These are phyloP conservation scores for Nothura maculosa DNA, from an alignment of 2,797 vertebrate genomes.

Conservation along the genomic window DNA sequence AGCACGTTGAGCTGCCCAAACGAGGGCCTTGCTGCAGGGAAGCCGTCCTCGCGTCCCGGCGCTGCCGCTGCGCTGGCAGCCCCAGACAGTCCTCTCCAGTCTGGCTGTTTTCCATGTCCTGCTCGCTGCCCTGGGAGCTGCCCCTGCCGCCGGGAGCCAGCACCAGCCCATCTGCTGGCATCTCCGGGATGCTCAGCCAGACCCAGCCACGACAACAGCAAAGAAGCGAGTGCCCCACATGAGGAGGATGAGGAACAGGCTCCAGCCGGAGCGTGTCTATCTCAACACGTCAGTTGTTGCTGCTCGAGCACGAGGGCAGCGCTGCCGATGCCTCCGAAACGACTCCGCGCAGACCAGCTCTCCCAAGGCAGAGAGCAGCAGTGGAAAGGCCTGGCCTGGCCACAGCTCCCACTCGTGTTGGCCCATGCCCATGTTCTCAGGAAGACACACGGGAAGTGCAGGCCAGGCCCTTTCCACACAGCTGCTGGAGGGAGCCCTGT, in stretches of 20 bases:
- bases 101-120: not conserved
- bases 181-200: not conserved
- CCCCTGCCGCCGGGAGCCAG: not conserved
- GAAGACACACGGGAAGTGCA: not conserved
- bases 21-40: not conserved
- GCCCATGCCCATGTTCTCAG: not conserved
- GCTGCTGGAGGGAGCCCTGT: not conserved
- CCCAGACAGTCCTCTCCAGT: not conserved
- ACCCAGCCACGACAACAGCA: slow-evolving; percentile 12
- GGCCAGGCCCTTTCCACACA: not conserved
- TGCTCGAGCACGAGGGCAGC: not conserved
- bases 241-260: not conserved
- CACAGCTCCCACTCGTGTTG: not conserved
- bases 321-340: not conserved
- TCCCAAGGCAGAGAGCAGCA: not conserved
- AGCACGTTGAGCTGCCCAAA: not conserved
- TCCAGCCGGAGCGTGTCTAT: not conserved
- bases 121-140: not conserved
- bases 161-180: slow-evolving; percentile 38
- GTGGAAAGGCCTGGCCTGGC: not conserved
- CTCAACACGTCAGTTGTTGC: not conserved
- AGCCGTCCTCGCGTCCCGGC: not conserved
- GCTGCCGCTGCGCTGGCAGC: not conserved
- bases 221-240: not conserved
- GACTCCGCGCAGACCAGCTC: accelerated